Evolutionary conservation across 2,888 invertebrate species (phyloP).

Genomic region (Ichneumoninae sp.): DNA sequence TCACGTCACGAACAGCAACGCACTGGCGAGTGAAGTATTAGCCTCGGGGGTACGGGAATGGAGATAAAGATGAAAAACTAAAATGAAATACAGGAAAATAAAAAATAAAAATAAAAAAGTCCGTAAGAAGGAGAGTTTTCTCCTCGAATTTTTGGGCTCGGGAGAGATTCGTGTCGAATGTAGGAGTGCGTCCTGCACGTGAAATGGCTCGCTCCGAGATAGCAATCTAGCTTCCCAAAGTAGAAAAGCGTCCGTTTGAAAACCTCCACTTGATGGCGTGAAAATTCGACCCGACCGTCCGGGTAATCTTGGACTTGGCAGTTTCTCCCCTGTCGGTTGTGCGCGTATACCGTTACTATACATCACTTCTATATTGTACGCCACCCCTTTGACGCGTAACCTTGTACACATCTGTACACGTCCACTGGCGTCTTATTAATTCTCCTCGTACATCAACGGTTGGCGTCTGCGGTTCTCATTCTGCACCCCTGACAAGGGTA

Average conservation of each 20-base stretch:
- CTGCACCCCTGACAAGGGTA: constrained; percentile 6
- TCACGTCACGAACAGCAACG: background rate
- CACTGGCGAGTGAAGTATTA: background rate
- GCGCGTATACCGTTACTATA: constrained; percentile 39
- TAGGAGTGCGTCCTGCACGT: constrained; percentile 26
- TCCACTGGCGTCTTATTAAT: constrained; percentile 59
- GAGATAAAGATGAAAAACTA: constrained; percentile 10
- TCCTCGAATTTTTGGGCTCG: background rate
- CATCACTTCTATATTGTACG: constrained; percentile 24
- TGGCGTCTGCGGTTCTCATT: constrained; percentile 35
- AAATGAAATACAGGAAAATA: background rate
- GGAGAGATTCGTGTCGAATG: constrained; percentile 18
- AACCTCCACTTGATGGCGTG: constrained; percentile 52
- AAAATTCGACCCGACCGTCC: constrained; percentile 49
- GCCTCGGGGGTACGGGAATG: background rate
- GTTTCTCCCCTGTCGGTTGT: constrained; percentile 40
- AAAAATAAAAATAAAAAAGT: background rate
- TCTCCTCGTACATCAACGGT: constrained; percentile 53
- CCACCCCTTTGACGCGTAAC: constrained; percentile 44
- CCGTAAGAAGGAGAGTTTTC: background rate
- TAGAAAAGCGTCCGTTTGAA: constrained; percentile 41
- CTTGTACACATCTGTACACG: constrained; percentile 48
- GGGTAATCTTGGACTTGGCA: constrained; percentile 41
- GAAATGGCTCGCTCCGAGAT: constrained; percentile 30
- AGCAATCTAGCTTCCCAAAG: constrained; percentile 29